These are phyloP conservation scores for Scartelaos histophorus DNA, from an alignment of 2,113 vertebrate species.

Conservation along the genomic window DNA sequence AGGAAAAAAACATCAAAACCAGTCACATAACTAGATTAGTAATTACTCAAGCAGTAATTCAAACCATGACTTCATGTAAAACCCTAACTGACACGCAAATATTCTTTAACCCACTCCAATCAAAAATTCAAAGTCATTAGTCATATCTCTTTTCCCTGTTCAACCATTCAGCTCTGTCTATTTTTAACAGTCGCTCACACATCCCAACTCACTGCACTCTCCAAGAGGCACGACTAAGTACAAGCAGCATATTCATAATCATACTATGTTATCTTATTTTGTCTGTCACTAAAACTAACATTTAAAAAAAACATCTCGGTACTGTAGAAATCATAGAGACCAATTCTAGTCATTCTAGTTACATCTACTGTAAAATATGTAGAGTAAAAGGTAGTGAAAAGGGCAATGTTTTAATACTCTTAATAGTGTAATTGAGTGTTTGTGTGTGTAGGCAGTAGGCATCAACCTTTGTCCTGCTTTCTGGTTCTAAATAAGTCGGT, in stretches of 20 bases:
- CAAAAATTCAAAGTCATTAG: slow-evolving; percentile 44
- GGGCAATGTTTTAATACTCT: background rate
- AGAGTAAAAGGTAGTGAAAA: background rate
- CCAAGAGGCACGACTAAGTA: slow-evolving; percentile 46
- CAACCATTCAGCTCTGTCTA: slow-evolving; percentile 57
- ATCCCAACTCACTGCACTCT: slow-evolving; percentile 47
- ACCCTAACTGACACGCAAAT: slow-evolving; percentile 42
- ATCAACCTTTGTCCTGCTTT: slow-evolving; percentile 3
- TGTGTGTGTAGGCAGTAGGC: background rate
- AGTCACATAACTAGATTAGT: background rate
- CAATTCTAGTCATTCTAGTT: background rate
- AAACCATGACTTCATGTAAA: slow-evolving; percentile 13
- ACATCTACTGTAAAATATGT: background rate
- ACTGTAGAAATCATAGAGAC: background rate
- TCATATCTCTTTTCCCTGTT: slow-evolving; percentile 45
- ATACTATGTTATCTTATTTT: background rate
- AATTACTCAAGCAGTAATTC: background rate
- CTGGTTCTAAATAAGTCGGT: slow-evolving; percentile 6
- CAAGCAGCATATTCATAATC: slow-evolving; percentile 22
- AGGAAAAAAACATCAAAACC: background rate
- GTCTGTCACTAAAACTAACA: background rate
- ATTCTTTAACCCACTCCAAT: slow-evolving; percentile 49
- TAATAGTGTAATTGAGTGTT: background rate
- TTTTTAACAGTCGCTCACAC: slow-evolving; percentile 57
- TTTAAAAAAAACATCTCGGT: background rate